A percentile compares a stretch with the other conserved stretches of the same genome.
These are phyloP conservation scores for Heliocidaris tuberculata DNA, from an alignment of 35 echinoderm and acorn worm genomes.

Conservation along the genomic window DNA sequence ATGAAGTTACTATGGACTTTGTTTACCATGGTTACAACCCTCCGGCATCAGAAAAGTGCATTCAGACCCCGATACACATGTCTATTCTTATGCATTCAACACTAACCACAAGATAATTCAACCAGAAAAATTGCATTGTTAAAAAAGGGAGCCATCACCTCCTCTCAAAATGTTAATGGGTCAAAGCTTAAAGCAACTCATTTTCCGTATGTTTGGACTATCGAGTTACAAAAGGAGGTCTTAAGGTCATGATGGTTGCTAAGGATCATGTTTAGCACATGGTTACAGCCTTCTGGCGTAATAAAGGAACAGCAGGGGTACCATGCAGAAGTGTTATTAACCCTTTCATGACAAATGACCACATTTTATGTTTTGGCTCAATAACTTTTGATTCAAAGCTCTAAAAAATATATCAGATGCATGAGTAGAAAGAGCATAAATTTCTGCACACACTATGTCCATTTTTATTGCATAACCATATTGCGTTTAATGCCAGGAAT, in stretches of 20 bases:
- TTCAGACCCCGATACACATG: background rate
- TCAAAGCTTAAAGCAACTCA: background rate
- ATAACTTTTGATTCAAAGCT: too few species aligned
- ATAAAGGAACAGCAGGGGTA: background rate
- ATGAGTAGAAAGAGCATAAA: too few species aligned
- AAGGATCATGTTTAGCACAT: background rate
- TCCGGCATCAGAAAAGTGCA: background rate
- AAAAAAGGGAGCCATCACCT: background rate
- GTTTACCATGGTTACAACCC: background rate
- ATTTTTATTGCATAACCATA: too few species aligned
- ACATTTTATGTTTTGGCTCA: too few species aligned
- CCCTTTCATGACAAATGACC: too few species aligned
- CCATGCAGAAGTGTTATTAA: background rate
- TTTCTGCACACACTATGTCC: too few species aligned
- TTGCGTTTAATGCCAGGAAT: too few species aligned
- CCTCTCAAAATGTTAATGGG: background rate
- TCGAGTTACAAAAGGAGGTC: background rate
- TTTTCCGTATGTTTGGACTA: background rate
- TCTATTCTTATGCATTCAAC: background rate
- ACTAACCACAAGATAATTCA: too few species aligned
- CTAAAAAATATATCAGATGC: too few species aligned
- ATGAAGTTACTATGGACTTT: background rate
- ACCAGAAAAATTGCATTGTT: too few species aligned
- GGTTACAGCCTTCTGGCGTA: background rate
- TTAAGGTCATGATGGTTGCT: background rate